Base-by-base conservation (phyloP, 64 coral and sea anemone genomes). In the Acropora tenuis region DNA sequence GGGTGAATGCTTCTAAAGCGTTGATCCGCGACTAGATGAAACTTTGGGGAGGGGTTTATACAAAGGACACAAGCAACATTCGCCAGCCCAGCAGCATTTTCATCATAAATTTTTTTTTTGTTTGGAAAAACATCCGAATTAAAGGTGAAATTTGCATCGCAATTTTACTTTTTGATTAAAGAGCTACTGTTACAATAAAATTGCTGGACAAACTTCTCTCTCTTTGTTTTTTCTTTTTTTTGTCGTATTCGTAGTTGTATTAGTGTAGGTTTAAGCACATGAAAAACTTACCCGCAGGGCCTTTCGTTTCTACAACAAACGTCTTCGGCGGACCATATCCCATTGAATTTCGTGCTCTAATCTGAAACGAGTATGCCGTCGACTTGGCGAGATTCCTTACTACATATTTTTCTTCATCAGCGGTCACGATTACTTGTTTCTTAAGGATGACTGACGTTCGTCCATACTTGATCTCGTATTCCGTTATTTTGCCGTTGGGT, bases 381-480 rank as follows among this genome's bases (percentile, higher is more conserved):
- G 88, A 61, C 88, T 78, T 91, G 17, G 79, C 30, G 11, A 97
- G 88, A 43, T 43, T 84, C 1, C 5, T 84, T 69, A 97, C 76
- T 55, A 80, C 40, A 3, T 78, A 12, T 0, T 58, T 86, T 60
- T 84, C 86, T 3, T 80, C 40, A 41, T 53, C 20, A 42, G 86
- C 79, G 19, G 50, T 1, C 17, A 94, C 50, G 9, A 84, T 41
- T 7, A 84, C 46, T 77, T 78, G 69, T 44, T 89, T 55, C 40
- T 65, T 73, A 44, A 67, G 60, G 48, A 50, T 55, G 15, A 43
- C 72, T 17, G 59, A 43, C 50, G 59, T 48, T 43, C 48, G 8
- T 12, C 93, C 93, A 19, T 95, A 95, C 30, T 75, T 88, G 17
- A 94, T 75, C 80, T 97, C 88, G 89, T 90, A 97, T 0, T 85